These are phyloP conservation scores for Exephanes ischioxanthus DNA, from an alignment of 2,888 invertebrate species.

Conservation along the genomic window DNA sequence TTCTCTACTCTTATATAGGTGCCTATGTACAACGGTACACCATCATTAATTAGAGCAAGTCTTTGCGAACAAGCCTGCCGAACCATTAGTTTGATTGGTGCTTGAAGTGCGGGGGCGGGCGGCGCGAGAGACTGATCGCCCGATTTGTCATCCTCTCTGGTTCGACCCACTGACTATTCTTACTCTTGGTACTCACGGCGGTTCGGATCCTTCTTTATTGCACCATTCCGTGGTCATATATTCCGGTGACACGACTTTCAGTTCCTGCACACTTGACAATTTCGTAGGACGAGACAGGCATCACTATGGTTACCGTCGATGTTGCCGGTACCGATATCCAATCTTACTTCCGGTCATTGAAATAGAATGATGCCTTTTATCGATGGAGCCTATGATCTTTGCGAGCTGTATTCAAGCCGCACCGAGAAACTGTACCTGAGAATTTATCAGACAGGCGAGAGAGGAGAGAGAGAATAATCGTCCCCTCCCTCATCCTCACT, in stretches of 20 bases:
- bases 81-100: conserved; percentile 61
- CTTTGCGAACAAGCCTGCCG: conserved; percentile 46
- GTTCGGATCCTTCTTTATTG: conserved; percentile 11
- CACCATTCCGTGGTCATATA: conserved; percentile 15
- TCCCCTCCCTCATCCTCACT: conserved; percentile 39
- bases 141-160: conserved; percentile 65
- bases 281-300: conserved; percentile 19
- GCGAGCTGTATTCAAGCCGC: conserved; percentile 25
- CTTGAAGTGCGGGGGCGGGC: conserved; percentile 59
- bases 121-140: conserved; percentile 63
- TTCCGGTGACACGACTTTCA: not conserved
- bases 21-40: conserved; percentile 32
- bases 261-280: conserved; percentile 8
- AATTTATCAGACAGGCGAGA: conserved; percentile 60
- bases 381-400: not conserved
- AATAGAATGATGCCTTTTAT: conserved; percentile 26
- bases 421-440: conserved; percentile 42
- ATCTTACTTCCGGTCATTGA: conserved; percentile 28
- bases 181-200: conserved; percentile 12
- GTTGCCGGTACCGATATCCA: not conserved
- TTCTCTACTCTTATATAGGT: conserved; percentile 40
- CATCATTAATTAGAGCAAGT: conserved; percentile 70
- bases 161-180: conserved; percentile 59
- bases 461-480: conserved; percentile 62
- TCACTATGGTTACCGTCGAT: not conserved